Base-by-base conservation (phyloP, 2,888 invertebrate species). In the Drosophila greeni region DNA sequence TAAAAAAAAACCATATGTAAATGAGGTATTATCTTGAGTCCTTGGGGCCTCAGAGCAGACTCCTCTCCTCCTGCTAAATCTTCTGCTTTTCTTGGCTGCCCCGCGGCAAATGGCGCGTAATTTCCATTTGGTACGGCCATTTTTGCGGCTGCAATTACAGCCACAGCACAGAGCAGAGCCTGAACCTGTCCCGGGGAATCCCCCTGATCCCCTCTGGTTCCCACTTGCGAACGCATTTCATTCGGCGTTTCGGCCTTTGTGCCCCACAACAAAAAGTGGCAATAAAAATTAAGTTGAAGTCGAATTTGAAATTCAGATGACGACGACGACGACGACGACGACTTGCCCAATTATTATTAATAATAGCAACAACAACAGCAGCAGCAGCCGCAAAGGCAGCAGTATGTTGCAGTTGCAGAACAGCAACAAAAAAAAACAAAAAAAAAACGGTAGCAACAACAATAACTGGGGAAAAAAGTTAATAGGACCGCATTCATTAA, bases 401-500 rank as follows among this genome's bases (percentile, higher is more conserved):
- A 70, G 55, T 52, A 66, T 49, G 59, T 65, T 60, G 59, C 65
- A 70, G 70, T 73, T 67, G 59, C 52, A 71, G 59, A 59, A 75
- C 45, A 31, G 14, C 18, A 59, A 75, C 45, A 31, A 20, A 12
- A 29, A 48, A 33, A 14, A n/a, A 31, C 14, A 12, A 29, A 48
- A 54, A 40, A 66, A 53, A 54, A 64, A 43, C 56, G 48, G 57
- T 31, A 20, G 45, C 45, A 36, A 33, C 24, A 48, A 56, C 40
- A 55, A 58, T 48, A 66, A 47, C 55, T 36, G 59, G 43, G 57
- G 57, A 74, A 80, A 82, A 85, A 79, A 79, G 66, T 80, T 86
- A 86, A 86, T 86, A 77, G 82, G 81, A 85, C 84, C 76, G 85
- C 85, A 86, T 84, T 86, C 87, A 86, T 86, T 86, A 86, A 86